Evolutionary conservation across 2,888 invertebrate genomes (phyloP), one percentile per base, ranked within the genome.

Genomic region (Cactoblastis cactorum): DNA sequence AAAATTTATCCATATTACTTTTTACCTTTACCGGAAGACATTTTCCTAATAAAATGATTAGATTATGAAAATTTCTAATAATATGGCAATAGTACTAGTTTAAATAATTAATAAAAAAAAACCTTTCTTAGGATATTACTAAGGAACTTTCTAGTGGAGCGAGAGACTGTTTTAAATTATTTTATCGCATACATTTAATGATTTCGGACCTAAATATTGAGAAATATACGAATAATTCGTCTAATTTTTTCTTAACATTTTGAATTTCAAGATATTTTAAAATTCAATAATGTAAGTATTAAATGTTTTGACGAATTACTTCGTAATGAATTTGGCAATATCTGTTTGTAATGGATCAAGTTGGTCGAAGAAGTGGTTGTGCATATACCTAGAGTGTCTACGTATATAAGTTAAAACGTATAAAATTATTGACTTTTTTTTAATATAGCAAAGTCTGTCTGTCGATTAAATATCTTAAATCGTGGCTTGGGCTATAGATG

Each of bases 331-430:
- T 78, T 76, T 22, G 28, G 28, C 28, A 28, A 28, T 28, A 8
- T 28, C 28, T 6, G 28, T 28, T 28, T 28, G 28, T 28, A 6
- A 61, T 67, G 51, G 54, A 63, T 61, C 56, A 56, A 54, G 38
- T 17, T 53, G 63, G 61, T 57, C 50, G 52, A 61, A 65, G n/a
- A 61, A 61, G 62, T 66, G 76, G 74, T 77, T 78, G 77, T 80
- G 76, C 63, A 62, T 62, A 56, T 59, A 58, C 57, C 28, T 28
- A 28, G 28, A 65, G 62, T 58, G 60, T 71, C 57, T 63, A 65
- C 54, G 72, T 77, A 74, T 53, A 72, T 72, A 70, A 50, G 56
- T 47, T 58, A 58, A 57, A 58, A 58, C 3, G 22, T 6, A 22
- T 4, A 22, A 22, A 22, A 22, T 4, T 22, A 22, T 22, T 22